Percentiles rank a stretch among this genome's conserved stretches.
Evolutionary conservation across 1,140 invertebrate genomes (phyloP).

Genomic region (Cotesia typhae): DNA sequence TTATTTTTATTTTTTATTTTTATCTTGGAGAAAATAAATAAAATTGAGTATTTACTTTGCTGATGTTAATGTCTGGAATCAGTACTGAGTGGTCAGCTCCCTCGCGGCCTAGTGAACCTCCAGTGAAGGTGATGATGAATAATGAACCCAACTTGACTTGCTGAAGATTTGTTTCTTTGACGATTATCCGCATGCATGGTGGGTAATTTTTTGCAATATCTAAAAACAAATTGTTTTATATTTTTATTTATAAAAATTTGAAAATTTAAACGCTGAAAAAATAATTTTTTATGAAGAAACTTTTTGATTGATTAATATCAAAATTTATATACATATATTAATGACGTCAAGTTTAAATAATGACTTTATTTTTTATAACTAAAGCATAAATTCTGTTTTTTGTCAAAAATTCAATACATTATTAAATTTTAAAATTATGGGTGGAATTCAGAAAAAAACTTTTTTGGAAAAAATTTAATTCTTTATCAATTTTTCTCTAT

Average conservation of each 20-base stretch:
- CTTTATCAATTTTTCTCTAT: no score
- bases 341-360: no score
- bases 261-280: background rate
- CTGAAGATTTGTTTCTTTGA: conserved; percentile 75
- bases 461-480: no score
- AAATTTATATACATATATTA: no score
- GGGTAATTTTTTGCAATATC: conserved; percentile 79
- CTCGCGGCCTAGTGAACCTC: conserved; percentile 85
- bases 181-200: conserved; percentile 88
- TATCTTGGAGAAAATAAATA: no score
- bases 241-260: background rate
- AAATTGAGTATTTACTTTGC: conserved; percentile 69
- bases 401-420: no score
- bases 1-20: background rate
- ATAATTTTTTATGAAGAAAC: no score
- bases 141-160: conserved; percentile 79
- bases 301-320: no score
- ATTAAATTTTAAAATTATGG: no score
- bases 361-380: no score
- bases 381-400: no score
- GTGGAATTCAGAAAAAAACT: no score
- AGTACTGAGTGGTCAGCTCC: conserved; percentile 73
- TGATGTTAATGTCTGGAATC: conserved; percentile 82
- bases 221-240: conserved; percentile 57
- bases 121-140: conserved; percentile 86